Base-by-base conservation (phyloP, 2,888 invertebrate genomes). In the Noctuana brunneofusca region DNA sequence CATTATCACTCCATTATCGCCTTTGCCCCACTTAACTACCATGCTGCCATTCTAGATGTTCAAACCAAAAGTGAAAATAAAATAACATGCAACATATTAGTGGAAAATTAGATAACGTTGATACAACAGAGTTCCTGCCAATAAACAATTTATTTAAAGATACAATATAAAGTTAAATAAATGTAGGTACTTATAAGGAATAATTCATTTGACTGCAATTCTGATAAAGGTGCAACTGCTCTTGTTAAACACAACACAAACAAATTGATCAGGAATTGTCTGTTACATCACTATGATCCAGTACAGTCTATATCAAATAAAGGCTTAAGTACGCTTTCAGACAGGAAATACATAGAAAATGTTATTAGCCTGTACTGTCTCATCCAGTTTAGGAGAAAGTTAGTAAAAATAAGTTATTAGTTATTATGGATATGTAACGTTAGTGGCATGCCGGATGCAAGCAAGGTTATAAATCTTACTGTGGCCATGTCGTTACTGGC, bases 1-100 rank as follows among this genome's bases (percentile, higher is more conserved):
- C n/a, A n/a, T n/a, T n/a, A n/a, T n/a, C n/a, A n/a, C 90, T 83
- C 82, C 84, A 77, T 81, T 89, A 74, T 89, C 90, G 77, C 87
- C 90, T 79, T 87, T 90, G 82, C 80, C 85, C 91, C 91, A 91
- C 76, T 85, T 91, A 90, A 91, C 91, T 89, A 91, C 87, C 91
- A 91, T 91, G 89, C 91, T 84, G 89, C 91, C 83, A 70, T 76
- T 87, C 91, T 91, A 90, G 86, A 85, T 76, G 82, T 89, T 85
- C 78, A 75, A 88, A 84, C 81, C 83, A 74, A 79, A 81, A 79
- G 79, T 81, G 79, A 73, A 71, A 83, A 77, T 80, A 83, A 78
- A 78, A 76, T 76, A 70, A 82, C 87, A 89, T 89, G 88, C 87
- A 83, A 63, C 60, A 64, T 24, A 63, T 63, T 63, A 63, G 63